phyloP scores from a whole-genome alignment of 2,113 vertebrate species.

The Cnemophilus loriae region DNA sequence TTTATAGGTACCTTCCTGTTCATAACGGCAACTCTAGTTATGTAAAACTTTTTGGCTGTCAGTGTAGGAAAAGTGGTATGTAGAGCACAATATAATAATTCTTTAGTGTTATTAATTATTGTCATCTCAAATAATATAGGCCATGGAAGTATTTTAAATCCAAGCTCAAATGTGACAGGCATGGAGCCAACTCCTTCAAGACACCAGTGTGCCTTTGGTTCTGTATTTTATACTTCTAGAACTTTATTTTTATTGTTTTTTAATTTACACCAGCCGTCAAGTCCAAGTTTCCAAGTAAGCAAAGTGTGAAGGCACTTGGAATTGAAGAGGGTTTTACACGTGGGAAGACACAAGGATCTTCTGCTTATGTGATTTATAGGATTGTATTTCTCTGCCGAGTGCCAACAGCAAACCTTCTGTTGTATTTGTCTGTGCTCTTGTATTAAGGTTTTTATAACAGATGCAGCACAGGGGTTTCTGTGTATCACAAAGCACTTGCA shows the following conservation, averaged over 20 bases:
- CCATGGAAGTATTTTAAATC: neutral
- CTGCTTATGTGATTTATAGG: neutral
- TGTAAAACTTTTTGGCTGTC: neutral
- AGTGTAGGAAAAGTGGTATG: neutral
- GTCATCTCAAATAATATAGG: neutral
- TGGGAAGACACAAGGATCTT: neutral
- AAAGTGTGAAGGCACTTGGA: neutral
- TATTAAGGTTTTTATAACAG: neutral
- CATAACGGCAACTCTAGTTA: neutral
- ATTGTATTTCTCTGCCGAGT: neutral
- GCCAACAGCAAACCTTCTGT: neutral
- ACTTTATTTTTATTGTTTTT: neutral
- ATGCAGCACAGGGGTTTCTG: neutral
- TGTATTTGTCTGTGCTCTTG: neutral
- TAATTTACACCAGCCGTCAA: neutral
- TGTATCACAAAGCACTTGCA: neutral
- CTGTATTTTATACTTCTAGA: neutral
- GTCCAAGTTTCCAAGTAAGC: neutral
- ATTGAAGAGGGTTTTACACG: neutral
- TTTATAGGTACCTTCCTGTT: constrained; percentile 6
- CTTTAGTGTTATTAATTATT: neutral
- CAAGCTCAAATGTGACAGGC: neutral
- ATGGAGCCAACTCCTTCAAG: neutral
- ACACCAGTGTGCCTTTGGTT: neutral
- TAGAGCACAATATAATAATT: neutral